A percentile compares a stretch with the other conserved stretches of the same genome.
phyloP scores from a whole-genome alignment of 2,113 vertebrate genomes.

The Cichladusa arquata region DNA sequence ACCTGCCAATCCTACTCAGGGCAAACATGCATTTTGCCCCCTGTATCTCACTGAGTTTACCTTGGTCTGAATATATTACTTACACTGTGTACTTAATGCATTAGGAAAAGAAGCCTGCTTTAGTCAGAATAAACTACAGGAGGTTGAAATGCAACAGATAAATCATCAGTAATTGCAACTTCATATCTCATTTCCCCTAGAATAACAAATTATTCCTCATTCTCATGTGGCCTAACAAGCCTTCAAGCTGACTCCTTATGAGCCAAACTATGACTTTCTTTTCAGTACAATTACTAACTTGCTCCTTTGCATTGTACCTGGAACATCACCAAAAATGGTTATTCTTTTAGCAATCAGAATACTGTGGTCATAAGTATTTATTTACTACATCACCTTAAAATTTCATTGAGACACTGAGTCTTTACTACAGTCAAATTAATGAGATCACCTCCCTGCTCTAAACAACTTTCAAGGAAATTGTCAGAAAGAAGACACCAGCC shows the following conservation, averaged over 20 bases:
- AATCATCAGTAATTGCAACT: constrained; percentile 5
- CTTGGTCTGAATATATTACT: not conserved
- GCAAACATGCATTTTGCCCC: not conserved
- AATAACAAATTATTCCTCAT: not conserved
- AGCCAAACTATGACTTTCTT: not conserved
- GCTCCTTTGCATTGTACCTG: not conserved
- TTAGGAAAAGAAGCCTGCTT: not conserved
- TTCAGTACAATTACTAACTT: not conserved
- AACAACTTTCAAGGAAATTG: not conserved
- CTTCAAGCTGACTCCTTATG: not conserved
- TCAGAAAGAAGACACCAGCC: not conserved
- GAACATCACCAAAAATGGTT: not conserved
- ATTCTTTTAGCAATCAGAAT: not conserved
- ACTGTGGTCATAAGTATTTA: not conserved
- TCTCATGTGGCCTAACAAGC: not conserved
- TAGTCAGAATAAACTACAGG: not conserved
- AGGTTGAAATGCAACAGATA: not conserved
- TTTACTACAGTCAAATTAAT: not conserved
- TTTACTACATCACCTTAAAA: not conserved
- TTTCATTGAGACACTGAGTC: not conserved
- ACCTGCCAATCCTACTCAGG: not conserved
- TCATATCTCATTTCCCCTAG: not conserved
- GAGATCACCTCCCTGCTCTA: not conserved
- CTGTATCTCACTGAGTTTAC: not conserved
- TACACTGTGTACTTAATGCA: not conserved